A percentile compares a stretch with the other conserved stretches of the same genome.
phyloP scores from a whole-genome alignment of 2,113 vertebrate genomes.

The Ranitomeya imitator region DNA sequence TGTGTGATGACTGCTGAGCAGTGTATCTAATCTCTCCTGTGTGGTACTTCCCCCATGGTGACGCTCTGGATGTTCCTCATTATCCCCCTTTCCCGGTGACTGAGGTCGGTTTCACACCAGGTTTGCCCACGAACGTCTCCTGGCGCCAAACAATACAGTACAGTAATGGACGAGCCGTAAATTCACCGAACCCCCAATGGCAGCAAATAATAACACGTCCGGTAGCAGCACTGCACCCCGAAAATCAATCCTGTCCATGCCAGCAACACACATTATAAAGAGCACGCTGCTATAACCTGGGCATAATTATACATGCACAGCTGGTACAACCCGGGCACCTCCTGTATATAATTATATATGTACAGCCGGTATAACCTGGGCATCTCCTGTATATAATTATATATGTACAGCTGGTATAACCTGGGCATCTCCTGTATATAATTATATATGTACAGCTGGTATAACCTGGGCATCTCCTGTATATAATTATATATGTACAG shows the following conservation, averaged over 20 bases:
- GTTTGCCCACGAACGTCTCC: not conserved
- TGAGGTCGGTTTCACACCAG: not conserved
- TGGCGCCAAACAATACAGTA: conserved; percentile 8
- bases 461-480: no score
- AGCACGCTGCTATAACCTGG: not conserved
- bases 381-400: not conserved
- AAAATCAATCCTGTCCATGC: not conserved
- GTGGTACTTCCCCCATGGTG: not conserved
- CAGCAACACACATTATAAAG: not conserved
- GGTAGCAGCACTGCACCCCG: not conserved
- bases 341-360: not conserved
- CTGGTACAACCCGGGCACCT: not conserved
- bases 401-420: not conserved
- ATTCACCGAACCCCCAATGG: not conserved
- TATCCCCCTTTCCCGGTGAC: no score
- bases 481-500: no score
- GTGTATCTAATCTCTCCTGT: no score
- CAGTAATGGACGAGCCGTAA: not conserved
- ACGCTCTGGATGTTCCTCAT: no score
- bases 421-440: not conserved
- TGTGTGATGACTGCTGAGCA: no score
- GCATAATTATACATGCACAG: not conserved
- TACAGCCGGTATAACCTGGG: not conserved
- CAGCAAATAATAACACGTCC: not conserved
- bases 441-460: not conserved